Percentiles rank a stretch among this genome's conserved stretches.
Conservation (phyloP, 2,113 vertebrate species). For the Piprites chloris region DNA sequence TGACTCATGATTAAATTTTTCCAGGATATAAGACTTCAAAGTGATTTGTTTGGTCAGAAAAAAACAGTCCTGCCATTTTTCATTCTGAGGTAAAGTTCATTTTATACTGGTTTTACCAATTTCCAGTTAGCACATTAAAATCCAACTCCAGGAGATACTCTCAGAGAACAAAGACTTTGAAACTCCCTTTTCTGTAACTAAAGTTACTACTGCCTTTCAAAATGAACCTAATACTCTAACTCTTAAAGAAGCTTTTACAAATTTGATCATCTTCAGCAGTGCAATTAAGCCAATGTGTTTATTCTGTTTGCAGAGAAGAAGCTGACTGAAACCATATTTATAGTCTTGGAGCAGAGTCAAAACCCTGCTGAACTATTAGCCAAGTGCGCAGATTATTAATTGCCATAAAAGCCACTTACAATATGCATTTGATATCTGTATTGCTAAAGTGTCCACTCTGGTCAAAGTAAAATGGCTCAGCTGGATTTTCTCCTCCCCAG, state of each 20-base stretch:
- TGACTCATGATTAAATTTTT: slow-evolving; percentile 46
- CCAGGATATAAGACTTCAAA: slow-evolving; percentile 11
- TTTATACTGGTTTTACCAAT: neutral
- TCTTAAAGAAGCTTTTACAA: neutral
- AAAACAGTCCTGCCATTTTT: neutral
- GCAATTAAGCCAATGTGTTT: neutral
- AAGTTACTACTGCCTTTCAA: neutral
- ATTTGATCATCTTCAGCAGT: neutral
- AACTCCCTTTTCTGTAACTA: neutral
- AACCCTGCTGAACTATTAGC: slow-evolving; percentile 29
- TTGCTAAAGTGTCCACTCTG: slow-evolving; percentile 25
- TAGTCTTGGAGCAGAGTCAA: slow-evolving; percentile 21
- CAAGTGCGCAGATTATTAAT: slow-evolving; percentile 47
- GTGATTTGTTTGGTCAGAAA: slow-evolving; percentile 41
- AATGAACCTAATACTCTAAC: neutral
- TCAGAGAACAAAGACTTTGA: neutral
- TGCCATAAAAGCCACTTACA: slow-evolving; percentile 37
- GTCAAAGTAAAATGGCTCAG: slow-evolving; percentile 22
- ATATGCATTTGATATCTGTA: neutral
- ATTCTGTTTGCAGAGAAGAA: slow-evolving; percentile 16
- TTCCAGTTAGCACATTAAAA: neutral
- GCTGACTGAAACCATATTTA: slow-evolving; percentile 26
- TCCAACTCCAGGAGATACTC: neutral
- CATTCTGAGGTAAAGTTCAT: neutral
- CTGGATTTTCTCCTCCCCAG: neutral